Base-by-base conservation (phyloP, 1,140 invertebrate genomes). In the Drosophila erecta region DNA sequence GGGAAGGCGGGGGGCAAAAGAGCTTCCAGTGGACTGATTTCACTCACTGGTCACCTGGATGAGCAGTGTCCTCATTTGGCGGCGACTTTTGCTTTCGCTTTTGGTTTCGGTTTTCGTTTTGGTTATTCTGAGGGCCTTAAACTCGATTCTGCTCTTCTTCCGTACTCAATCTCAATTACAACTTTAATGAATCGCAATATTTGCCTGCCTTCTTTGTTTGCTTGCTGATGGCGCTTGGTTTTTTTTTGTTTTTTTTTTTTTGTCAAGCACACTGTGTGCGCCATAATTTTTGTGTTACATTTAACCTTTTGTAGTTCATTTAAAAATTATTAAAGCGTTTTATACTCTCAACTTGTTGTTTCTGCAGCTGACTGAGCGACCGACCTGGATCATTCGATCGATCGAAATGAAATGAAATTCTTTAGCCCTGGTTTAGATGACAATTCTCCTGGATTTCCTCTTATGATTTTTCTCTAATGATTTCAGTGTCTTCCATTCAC, bases 281-380 rank as follows among this genome's bases (percentile, higher is more conserved):
- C 72, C 65, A 78, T 87, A 62, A 76, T 77, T 77, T 70, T 77
- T 54, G 60, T 66, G 69, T 61, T 62, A 47, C 60, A 53, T 81
- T 79, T 69, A 81, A 76, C 72, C 49, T 79, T 59, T 69, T 69
- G 62, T 77, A 43, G 76, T 69, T 79, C 40, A 77, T 87, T 89
- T 85, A 85, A 75, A 89, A 90, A 89, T 89, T 67, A 89, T 84
- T 89, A 87, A 87, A 87, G 84, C 83, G 65, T 85, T 83, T 83
- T 62, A 87, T 81, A 87, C 76, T 73, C 75, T 79, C 72, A 79
- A 67, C 72, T 73, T 72, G 51, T 55, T 79, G 55, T 57, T 70
- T 46, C 56, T 81, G 53, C 73, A 64, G 64, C 43, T 69, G 51
- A 76, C 64, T 69, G 64, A 69, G 41, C 49, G 64, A 70, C 62